Percentiles rank a stretch among this genome's conserved stretches.
Conservation (phyloP, 2,888 invertebrate species). For the Phrixothrix hirtus region DNA sequence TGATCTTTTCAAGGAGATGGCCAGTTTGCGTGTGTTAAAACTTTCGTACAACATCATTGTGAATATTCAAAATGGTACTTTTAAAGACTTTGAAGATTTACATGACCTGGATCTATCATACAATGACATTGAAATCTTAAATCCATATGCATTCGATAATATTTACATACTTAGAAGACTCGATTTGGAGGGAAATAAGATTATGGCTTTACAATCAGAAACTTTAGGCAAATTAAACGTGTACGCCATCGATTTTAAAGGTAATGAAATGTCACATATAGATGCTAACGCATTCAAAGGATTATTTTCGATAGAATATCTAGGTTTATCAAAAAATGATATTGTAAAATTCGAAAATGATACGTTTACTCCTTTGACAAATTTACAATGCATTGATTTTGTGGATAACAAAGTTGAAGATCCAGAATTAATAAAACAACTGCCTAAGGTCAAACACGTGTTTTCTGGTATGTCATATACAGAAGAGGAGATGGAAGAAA, state of each 20-base stretch:
- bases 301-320: constrained; percentile 1
- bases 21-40: not conserved
- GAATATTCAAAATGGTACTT: constrained; percentile 1
- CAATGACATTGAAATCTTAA: constrained; percentile 5
- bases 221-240: constrained; percentile 5
- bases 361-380: not conserved
- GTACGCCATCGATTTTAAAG: not conserved
- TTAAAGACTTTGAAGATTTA: not conserved
- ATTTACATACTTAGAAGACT: not conserved
- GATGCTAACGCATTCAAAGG: constrained; percentile 6
- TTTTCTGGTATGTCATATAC: constrained; percentile 1
- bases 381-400: constrained; percentile 8
- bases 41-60: constrained; percentile 7
- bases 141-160: constrained; percentile 5
- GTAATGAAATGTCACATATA: constrained; percentile 6
- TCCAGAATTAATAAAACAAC: not conserved
- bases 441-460: constrained; percentile 4
- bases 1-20: not conserved
- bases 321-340: constrained; percentile 5
- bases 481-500: not conserved
- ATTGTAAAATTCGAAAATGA: constrained; percentile 2
- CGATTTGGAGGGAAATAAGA: constrained; percentile 3
- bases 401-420: constrained; percentile 2
- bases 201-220: not conserved
- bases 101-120: not conserved